Evolutionary conservation across 2,888 invertebrate species (phyloP), one percentile per base, ranked within the genome.

Genomic region (Phasia obesa): DNA sequence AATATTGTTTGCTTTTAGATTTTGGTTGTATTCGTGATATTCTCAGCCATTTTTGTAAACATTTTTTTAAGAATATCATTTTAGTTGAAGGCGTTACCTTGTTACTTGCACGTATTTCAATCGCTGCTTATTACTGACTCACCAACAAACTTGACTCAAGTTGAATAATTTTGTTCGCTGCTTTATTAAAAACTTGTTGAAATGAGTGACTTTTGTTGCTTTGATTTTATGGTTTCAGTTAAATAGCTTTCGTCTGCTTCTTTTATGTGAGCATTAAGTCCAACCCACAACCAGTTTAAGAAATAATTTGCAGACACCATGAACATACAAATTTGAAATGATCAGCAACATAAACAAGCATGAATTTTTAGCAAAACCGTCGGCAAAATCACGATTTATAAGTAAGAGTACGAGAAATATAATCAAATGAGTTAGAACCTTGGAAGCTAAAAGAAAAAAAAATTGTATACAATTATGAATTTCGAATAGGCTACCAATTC

Each of bases 251-350:
- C 42, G 59, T 35, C 55, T 53, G 27, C 7, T 64, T 64, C 5
- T 55, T 19, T 31, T 59, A 47, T 62, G 19, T 67, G n/a, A 64
- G 17, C 13, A 31, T 49, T 25, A 74, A 69, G 49, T 44, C 78
- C 82, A 82, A 51, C 74, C 82, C 78, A 82, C 57, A 82, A 82
- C 82, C 65, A 80, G 73, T 74, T 80, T 67, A 15, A 25, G 47
- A 49, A 60, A 47, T 38, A n/a, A 44, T 79, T 73, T 59, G 49
- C 7, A 11, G 11, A 11, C 51, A 65, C 60, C 23, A 11, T 25
- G 25, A 15, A 7, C 23, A 42, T 19, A 23, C 42, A 23, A 17
- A 31, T 15, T 7, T 6, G 17, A 44, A 17, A 17, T 21, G 21
- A 42, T 59, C 15, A 17, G 4, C 1, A 38, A 38, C 0, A 19